Conservation (phyloP, 2,113 vertebrate species). For the Phrynosoma blainvillii region DNA sequence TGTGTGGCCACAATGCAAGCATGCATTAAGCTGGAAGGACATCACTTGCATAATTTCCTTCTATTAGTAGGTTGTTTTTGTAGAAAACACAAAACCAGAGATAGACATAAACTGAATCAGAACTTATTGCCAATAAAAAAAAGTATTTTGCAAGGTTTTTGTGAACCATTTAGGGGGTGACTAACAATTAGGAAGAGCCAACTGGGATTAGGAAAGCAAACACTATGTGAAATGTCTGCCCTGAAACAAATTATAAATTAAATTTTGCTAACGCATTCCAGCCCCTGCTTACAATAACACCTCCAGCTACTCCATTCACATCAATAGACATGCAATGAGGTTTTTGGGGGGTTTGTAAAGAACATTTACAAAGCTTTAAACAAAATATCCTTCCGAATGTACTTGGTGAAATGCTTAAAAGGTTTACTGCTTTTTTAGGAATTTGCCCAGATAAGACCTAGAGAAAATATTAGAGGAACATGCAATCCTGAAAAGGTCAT, state of each 20-base stretch:
- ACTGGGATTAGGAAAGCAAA: not conserved
- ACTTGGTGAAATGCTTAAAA: not conserved
- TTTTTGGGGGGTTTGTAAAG: not conserved
- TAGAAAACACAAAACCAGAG: slow-evolving; percentile 10
- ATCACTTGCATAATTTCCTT: not conserved
- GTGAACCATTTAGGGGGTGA: not conserved
- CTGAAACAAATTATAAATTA: not conserved
- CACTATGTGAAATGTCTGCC: not conserved
- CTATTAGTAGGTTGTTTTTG: not conserved
- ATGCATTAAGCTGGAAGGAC: not conserved
- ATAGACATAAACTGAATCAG: not conserved
- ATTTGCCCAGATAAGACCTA: not conserved
- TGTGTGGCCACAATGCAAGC: not conserved
- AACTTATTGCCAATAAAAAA: slow-evolving; percentile 1
- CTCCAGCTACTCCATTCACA: fast-evolving
- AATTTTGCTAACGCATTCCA: not conserved
- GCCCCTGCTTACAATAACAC: not conserved
- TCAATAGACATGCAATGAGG: not conserved
- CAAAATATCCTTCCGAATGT: not conserved
- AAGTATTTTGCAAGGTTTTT: not conserved
- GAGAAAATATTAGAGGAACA: not conserved
- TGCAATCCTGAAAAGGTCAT: not conserved
- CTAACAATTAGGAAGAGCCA: slow-evolving; percentile 6
- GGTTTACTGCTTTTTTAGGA: not conserved
- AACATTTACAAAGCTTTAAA: not conserved